Base-by-base conservation (phyloP, 2,797 vertebrate species). In the Hoplostethus atlanticus region DNA sequence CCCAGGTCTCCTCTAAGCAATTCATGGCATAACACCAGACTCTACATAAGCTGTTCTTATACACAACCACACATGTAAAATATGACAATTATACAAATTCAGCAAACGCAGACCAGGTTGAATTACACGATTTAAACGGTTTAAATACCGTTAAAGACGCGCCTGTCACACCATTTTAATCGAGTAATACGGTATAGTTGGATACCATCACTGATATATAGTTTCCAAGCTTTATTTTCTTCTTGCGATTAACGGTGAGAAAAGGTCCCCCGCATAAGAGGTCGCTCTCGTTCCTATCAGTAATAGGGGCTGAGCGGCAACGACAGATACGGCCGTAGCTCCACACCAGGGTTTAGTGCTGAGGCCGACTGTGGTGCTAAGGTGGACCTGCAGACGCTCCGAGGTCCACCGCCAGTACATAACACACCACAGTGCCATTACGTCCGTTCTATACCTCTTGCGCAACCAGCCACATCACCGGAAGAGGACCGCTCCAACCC, bases 391-490 rank as follows among this genome's bases (percentile, higher is more conserved):
- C 30, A 69, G 73, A 73, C 38, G 42, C 58, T 71, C 5, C 11
- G 21, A 48, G 61, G 50, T 73, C 65, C 50, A 11, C 63, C 28
- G 38, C 28, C 46, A 70, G 48, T 56, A 57, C 62, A 30, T 21
- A 21, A 16, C 8, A 75, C 42, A 79, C 76, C 72, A 54, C 69
- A 77, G 83, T 87, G 88, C 88, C 87, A 77, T 79, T 68, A 71
- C 77, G 74, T 84, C 40, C 84, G 36, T 65, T 65, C 61, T 79
- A 76, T 81, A 86, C 84, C 86, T 87, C 79, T 74, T 46, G 5
- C 67, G 9, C 73, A 51, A 73, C 36, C 47, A 68, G 64, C 52
- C 2, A 11, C 52, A 47, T 78, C 48, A 34, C 66, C 65, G 81
- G 68, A 42, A 63, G 42, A 77, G 48, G 81, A 80, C 64, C 67